Evolutionary conservation across 2,888 invertebrate species (phyloP).

Genomic region (Gymnoscelis rufifasciata): DNA sequence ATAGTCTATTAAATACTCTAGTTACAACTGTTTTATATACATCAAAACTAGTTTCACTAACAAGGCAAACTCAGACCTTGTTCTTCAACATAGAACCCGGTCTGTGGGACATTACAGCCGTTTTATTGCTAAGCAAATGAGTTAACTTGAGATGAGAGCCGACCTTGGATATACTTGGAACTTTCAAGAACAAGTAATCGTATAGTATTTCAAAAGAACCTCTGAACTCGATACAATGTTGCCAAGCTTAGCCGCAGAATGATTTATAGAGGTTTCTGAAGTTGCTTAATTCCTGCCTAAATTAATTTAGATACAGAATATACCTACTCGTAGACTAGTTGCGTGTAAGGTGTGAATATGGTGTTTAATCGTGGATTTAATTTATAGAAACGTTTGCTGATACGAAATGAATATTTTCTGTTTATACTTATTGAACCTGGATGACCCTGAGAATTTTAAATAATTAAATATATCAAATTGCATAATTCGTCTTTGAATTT

Average conservation of each 20-base stretch:
- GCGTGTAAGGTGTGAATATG: too few species aligned
- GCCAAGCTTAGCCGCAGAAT: background rate
- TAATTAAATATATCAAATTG: too few species aligned
- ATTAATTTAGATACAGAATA: background rate
- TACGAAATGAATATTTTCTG: too few species aligned
- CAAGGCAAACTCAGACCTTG: too few species aligned
- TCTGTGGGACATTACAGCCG: conserved; percentile 21
- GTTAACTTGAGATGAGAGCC: conserved; percentile 31
- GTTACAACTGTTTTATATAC: background rate
- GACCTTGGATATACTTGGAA: conserved; percentile 25
- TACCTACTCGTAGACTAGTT: too few species aligned
- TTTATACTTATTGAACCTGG: too few species aligned
- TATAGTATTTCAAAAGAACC: conserved; percentile 6
- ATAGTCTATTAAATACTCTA: too few species aligned
- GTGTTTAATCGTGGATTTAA: too few species aligned
- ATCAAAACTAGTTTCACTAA: background rate
- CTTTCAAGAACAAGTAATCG: background rate
- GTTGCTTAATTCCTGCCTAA: background rate
- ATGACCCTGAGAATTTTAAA: too few species aligned
- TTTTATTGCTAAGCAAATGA: conserved; percentile 30
- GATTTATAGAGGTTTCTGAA: background rate
- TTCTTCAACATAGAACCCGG: background rate
- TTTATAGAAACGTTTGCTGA: too few species aligned
- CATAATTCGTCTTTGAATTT: too few species aligned
- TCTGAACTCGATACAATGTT: conserved; percentile 11